A percentile compares a stretch with the other conserved stretches of the same genome.
Evolutionary conservation across 2,113 vertebrate species (phyloP).

Genomic region (Calyptomena viridis): DNA sequence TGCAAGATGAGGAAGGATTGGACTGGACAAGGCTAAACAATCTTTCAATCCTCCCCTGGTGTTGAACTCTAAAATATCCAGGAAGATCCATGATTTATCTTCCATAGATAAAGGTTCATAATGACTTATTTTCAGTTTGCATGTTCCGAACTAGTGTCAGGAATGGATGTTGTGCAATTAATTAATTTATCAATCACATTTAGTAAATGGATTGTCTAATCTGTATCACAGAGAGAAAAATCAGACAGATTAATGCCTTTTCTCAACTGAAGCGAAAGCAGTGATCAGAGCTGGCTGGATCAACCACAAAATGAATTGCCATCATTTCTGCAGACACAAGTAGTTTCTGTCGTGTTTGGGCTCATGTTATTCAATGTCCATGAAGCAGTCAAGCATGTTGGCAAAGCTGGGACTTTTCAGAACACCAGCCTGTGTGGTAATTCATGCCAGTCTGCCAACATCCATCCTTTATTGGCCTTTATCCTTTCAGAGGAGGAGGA

Average conservation of each 20-base stretch:
- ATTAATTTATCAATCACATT: conserved; percentile 21
- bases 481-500: neutral
- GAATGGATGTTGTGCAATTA: neutral
- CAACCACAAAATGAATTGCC: neutral
- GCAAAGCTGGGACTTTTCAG: conserved; percentile 11
- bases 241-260: conserved; percentile 27
- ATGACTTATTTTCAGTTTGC: neutral
- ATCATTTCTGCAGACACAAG: neutral
- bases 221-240: conserved; percentile 19
- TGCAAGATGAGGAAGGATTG: neutral
- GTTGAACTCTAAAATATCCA: neutral
- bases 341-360: neutral
- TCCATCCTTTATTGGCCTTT: neutral
- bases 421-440: neutral
- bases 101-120: neutral
- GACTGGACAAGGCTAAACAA: neutral
- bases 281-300: conserved; percentile 19
- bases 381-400: neutral
- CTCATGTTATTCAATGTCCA: neutral
- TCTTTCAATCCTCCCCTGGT: neutral
- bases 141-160: neutral
- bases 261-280: neutral
- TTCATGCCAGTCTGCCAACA: conserved; percentile 11
- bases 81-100: neutral
- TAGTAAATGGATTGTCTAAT: conserved; percentile 12